A percentile compares a stretch with the other conserved stretches of the same genome.
Evolutionary conservation across 2,888 invertebrate species (phyloP).

Genomic region (Platycheirus albimanus): DNA sequence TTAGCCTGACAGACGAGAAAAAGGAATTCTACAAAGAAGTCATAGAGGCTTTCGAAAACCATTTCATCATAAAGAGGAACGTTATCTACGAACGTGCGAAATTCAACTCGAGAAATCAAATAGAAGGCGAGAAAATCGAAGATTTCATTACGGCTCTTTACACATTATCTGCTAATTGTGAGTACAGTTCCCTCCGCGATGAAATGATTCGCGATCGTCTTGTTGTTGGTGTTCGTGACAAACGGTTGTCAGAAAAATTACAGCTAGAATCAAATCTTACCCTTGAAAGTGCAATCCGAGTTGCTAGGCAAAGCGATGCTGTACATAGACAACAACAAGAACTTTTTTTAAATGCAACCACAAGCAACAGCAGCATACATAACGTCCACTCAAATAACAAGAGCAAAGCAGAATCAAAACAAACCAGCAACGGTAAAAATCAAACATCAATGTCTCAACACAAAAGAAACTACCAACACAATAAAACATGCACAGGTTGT

Average conservation of each 20-base stretch:
- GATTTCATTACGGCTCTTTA: conserved; percentile 55
- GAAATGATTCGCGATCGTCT: conserved; percentile 50
- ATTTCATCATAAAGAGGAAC: conserved; percentile 42
- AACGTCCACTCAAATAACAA: background rate
- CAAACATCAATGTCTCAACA: background rate
- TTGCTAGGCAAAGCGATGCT: conserved; percentile 27
- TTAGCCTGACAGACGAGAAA: conserved; percentile 1
- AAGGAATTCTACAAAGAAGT: conserved; percentile 11
- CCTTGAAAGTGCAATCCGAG: conserved; percentile 14
- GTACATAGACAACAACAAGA: conserved; percentile 31
- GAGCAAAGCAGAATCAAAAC: conserved; percentile 4
- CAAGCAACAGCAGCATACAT: conserved; percentile 25
- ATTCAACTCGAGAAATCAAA: conserved; percentile 42
- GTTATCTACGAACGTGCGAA: conserved; percentile 50
- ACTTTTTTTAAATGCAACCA: conserved; percentile 16
- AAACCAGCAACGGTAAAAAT: conserved; percentile 3
- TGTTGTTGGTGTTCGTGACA: conserved; percentile 41
- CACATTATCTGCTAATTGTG: conserved; percentile 42
- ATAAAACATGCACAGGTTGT: conserved; percentile 11
- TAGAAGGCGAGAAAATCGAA: conserved; percentile 45
- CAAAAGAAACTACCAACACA: background rate
- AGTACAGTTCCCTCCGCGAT: conserved; percentile 30
- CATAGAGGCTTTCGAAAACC: conserved; percentile 31
- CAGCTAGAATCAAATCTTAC: conserved; percentile 37
- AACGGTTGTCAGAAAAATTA: conserved; percentile 35